phyloP scores from a whole-genome alignment of 2,113 vertebrate genomes.

The Oceanodroma tethys region DNA sequence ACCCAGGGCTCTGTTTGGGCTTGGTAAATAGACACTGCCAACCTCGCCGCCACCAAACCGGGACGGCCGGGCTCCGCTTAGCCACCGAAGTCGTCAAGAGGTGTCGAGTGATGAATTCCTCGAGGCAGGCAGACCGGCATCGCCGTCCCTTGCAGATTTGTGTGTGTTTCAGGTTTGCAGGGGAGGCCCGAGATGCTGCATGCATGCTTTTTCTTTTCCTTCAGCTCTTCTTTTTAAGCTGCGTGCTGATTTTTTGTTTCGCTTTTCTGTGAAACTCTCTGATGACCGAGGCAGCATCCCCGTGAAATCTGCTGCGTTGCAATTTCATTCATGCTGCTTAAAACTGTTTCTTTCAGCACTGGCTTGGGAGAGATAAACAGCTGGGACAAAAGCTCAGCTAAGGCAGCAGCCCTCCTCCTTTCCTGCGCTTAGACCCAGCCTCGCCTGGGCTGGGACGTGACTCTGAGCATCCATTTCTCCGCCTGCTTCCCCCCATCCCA shows the following conservation, averaged over 20 bases:
- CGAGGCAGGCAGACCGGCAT: background rate
- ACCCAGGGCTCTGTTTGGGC: background rate
- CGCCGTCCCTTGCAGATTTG: background rate
- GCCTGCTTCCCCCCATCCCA: background rate
- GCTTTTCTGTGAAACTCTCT: background rate
- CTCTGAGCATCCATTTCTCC: background rate
- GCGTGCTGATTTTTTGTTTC: background rate
- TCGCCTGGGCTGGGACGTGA: accelerated
- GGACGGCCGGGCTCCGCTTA: accelerated
- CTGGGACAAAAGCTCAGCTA: background rate
- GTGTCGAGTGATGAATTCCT: background rate
- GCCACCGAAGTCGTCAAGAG: background rate
- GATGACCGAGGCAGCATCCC: background rate
- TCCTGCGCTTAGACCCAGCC: background rate
- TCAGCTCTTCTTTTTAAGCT: background rate
- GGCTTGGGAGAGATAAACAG: background rate
- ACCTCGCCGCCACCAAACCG: accelerated
- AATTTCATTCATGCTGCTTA: background rate
- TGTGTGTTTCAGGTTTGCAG: background rate
- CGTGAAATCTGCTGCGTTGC: background rate
- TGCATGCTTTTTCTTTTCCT: background rate
- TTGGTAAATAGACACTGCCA: background rate
- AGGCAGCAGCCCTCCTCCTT: background rate
- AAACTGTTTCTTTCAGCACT: slow-evolving; percentile 11
- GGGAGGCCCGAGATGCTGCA: background rate